Evolutionary conservation across 2,113 vertebrate genomes (phyloP), one percentile per base, ranked within the genome.

Genomic region (Picathartes gymnocephalus): DNA sequence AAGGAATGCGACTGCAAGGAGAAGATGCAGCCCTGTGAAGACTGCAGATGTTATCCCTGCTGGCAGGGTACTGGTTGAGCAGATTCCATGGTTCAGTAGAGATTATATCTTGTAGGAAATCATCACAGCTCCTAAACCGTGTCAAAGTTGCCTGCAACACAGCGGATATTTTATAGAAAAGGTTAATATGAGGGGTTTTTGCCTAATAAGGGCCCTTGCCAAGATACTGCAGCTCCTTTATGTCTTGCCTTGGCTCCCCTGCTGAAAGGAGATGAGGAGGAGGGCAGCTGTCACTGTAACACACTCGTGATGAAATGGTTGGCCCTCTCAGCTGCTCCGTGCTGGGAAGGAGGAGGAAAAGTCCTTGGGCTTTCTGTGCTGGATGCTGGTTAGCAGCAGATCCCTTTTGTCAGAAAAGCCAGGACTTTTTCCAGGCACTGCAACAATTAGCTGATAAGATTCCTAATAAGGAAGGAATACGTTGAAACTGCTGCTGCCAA

Each of bases 41-140:
- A 9, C 39, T 78, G 53, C 40, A 83, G 78, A 88, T 85, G 71
- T 83, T 90, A 74, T 90, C 71, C 6, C 83, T 88, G 47, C 80
- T 95, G 88, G 79, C 88, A 51, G 40, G 61, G 8, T 22, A 45
- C 74, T 86, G 64, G 33, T 23, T 50, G 54, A 85, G 68, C 13
- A 2, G 79, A 94, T 78, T 65, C 84, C 82, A 47, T 65, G 72
- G 54, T 71, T 78, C 62, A 78, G 72, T 40, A 39, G 9, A 95
- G 93, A 95, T 95, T 16, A 3, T 48, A 84, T 93, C 95, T 95
- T 60, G 35, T 8, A 92, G 82, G 79, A 80, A 88, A 92, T 60
- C 77, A 74, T 70, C 87, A 44, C 2, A 47, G 80, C 80, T 81
- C 53, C 81, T 66, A 62, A 86, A 71, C 78, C 77, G 6, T 3